These are phyloP conservation scores for Tylochromis polylepis DNA, from an alignment of 2,113 vertebrate genomes.

Conservation along the genomic window DNA sequence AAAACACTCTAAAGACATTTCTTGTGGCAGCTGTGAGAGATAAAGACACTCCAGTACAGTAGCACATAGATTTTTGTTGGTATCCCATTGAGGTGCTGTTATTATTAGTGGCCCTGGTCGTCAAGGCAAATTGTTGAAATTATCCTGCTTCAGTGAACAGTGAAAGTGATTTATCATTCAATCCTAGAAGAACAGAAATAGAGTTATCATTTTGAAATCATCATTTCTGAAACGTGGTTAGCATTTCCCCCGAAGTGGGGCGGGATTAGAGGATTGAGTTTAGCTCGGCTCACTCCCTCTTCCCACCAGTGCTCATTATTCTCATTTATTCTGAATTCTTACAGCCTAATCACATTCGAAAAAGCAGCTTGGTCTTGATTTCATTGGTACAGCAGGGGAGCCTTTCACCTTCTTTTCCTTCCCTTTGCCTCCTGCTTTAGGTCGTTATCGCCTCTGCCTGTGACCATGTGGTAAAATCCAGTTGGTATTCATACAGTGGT, in stretches of 20 bases:
- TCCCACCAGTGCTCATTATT: background rate
- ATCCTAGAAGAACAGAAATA: background rate
- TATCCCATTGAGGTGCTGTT: background rate
- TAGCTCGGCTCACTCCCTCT: background rate
- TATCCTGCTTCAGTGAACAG: background rate
- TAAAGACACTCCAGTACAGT: background rate
- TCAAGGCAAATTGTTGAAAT: background rate
- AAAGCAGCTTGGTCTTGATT: background rate
- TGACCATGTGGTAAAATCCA: constrained; percentile 4
- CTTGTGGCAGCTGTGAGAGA: background rate
- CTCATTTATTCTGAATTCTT: background rate
- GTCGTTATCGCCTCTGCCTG: background rate
- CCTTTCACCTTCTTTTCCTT: background rate
- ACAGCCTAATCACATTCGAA: background rate
- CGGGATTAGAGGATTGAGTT: background rate
- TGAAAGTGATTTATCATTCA: background rate
- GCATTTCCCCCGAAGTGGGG: background rate
- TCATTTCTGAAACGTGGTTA: background rate
- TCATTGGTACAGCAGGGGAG: background rate
- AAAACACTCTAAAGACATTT: background rate
- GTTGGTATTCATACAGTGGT: constrained; percentile 52
- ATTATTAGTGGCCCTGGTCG: background rate
- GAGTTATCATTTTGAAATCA: background rate
- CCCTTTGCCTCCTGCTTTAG: background rate
- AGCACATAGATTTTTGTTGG: background rate